A percentile compares a stretch with the other conserved stretches of the same genome.
Evolutionary conservation across 30 jellyfish, hydroid and myxozoan genomes (phyloP).

Genomic region (Catostylus mosaicus): DNA sequence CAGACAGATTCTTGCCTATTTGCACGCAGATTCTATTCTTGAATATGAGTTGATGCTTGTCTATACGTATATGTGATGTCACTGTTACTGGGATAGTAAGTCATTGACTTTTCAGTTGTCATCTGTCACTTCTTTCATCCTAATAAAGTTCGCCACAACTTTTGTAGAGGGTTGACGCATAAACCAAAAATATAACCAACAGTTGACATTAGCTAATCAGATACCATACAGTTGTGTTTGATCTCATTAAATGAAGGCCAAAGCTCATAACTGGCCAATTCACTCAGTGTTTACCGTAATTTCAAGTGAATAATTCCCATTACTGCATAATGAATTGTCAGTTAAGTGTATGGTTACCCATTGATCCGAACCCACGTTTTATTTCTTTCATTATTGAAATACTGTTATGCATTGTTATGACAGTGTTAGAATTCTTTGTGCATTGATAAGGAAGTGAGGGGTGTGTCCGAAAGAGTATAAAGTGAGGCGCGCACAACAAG

Average conservation of each 20-base stretch:
- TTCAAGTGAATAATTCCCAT: conserved; percentile 7
- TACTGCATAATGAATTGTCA: background rate
- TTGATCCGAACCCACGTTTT: background rate
- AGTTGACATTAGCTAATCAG: background rate
- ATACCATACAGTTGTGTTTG: background rate
- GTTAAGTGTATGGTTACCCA: background rate
- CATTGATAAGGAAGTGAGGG: background rate
- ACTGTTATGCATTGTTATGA: background rate
- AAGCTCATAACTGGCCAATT: background rate
- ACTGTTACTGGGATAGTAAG: too few species aligned
- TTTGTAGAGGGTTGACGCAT: background rate
- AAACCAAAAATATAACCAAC: background rate
- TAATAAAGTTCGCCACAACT: too few species aligned
- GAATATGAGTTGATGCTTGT: too few species aligned
- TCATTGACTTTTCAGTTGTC: too few species aligned
- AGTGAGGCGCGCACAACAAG: too few species aligned
- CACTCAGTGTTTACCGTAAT: background rate
- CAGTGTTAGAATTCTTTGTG: conserved; percentile 6
- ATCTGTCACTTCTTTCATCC: too few species aligned
- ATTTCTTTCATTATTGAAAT: background rate
- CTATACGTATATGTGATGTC: too few species aligned
- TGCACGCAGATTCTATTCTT: too few species aligned
- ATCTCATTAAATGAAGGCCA: background rate
- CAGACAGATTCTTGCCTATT: too few species aligned
- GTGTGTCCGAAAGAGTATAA: background rate